Percentiles rank a stretch among this genome's conserved stretches.
These are phyloP conservation scores for Cheiracanthium punctorium DNA, from an alignment of 2,888 invertebrate genomes.

Conservation along the genomic window DNA sequence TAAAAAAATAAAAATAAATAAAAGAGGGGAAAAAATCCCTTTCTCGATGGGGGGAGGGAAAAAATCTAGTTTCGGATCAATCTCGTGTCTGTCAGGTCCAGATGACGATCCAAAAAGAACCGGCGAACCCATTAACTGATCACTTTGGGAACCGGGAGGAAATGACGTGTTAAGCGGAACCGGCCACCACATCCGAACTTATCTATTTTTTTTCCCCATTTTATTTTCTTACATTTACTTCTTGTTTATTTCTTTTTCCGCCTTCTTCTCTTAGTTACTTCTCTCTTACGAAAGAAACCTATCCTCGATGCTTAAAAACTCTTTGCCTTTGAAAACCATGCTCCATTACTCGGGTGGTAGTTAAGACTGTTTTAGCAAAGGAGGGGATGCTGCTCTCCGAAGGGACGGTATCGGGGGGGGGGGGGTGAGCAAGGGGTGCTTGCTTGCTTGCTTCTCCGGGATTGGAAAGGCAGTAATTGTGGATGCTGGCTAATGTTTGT, in stretches of 20 bases:
- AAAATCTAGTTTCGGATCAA: constrained; percentile 62
- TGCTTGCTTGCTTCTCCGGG: constrained; percentile 19
- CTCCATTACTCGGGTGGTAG: constrained; percentile 62
- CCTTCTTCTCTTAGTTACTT: constrained; percentile 8
- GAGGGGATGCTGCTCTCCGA: background rate
- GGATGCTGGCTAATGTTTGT: constrained; percentile 36
- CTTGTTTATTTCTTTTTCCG: constrained; percentile 27
- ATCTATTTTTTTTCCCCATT: constrained; percentile 12
- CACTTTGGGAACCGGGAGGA: constrained; percentile 70
- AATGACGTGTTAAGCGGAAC: constrained; percentile 70
- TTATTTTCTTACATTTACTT: constrained; percentile 25
- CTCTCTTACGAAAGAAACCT: background rate
- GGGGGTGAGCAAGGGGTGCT: background rate
- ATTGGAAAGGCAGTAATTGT: constrained; percentile 39
- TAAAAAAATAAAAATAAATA: constrained; percentile 4
- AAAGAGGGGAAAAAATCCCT: background rate
- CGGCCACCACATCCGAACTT: constrained; percentile 59
- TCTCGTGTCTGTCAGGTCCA: constrained; percentile 68
- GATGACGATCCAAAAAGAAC: constrained; percentile 66
- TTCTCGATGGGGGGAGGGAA: background rate
- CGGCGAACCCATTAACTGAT: constrained; percentile 69
- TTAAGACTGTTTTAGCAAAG: constrained; percentile 29
- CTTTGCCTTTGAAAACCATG: constrained; percentile 50
- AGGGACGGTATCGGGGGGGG: background rate
- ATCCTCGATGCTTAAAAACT: constrained; percentile 44